Evolutionary conservation across 2,888 invertebrate genomes (phyloP).

Genomic region (Osedax fenrisi): DNA sequence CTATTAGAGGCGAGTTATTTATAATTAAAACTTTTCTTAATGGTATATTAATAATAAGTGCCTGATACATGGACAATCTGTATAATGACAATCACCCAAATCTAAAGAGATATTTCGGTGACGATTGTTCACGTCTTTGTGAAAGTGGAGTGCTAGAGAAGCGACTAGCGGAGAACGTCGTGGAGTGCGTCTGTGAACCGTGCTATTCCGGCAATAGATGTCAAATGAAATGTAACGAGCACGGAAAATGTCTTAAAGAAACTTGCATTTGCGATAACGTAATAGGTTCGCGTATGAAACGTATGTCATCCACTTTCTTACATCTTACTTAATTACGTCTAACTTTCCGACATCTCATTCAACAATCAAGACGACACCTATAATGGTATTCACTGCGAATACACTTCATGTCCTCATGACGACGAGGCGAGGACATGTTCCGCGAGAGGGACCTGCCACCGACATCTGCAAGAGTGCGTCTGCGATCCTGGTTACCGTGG

Average conservation of each 20-base stretch:
- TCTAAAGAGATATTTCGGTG: too few species aligned
- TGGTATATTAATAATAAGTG: too few species aligned
- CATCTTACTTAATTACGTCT: too few species aligned
- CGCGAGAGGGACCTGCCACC: conserved; percentile 39
- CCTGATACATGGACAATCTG: too few species aligned
- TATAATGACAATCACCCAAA: too few species aligned
- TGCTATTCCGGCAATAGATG: neutral
- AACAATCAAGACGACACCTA: conserved; percentile 39
- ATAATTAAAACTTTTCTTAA: too few species aligned
- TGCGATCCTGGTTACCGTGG: conserved; percentile 39
- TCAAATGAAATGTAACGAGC: neutral
- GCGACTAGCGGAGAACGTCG: neutral
- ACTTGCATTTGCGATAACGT: neutral
- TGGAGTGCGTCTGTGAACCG: neutral
- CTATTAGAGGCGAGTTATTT: too few species aligned
- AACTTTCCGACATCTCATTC: too few species aligned
- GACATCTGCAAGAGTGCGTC: conserved; percentile 33
- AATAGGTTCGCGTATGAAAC: too few species aligned
- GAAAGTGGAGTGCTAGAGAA: neutral
- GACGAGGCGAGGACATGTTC: conserved; percentile 35
- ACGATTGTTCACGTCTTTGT: neutral
- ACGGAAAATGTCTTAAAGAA: neutral
- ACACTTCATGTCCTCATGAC: conserved; percentile 37
- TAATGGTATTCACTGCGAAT: conserved; percentile 38
- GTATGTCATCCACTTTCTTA: too few species aligned